Evolutionary conservation across 2,797 vertebrate genomes (phyloP), one percentile per base, ranked within the genome.

Genomic region (Tangara arthus): DNA sequence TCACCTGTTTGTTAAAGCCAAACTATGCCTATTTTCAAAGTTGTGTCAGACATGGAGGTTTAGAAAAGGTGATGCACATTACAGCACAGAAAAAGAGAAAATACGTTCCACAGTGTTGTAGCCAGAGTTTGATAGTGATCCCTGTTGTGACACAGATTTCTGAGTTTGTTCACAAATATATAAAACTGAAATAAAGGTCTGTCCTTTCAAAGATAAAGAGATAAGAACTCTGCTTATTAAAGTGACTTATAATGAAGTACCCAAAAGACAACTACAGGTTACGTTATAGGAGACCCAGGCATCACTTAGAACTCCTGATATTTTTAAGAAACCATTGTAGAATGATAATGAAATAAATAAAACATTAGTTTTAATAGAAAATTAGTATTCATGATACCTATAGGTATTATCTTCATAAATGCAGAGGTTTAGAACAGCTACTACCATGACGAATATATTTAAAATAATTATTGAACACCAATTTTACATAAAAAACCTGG

Each of bases 261-360:
- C 23, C 44, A 44, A 73, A 18, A 82, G 6, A 18, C 11, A 85
- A 23, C 69, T 70, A 6, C 16, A 41, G 15, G 4, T 77, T 60
- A 46, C 4, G 3, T 64, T 70, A 37, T 7, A 66, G 12, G 22
- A 78, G 19, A 57, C 6, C 6, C 32, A 37, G 9, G 3, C 23
- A 73, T 84, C 39, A 28, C 11, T 84, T 69, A 69, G 14, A 63
- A 32, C 4, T 70, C 20, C 7, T n/a, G 44, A 8, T 80, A 27
- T 63, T 91, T 87, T 71, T 81, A 90, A 64, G 6, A 59, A 82
- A 69, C 3, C 2, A 14, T 77, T 56, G 14, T 27, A 73, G 28
- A 85, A 82, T 35, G 20, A 72, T 44, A 85, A 77, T 27, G 19
- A 80, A 80, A 88, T 11, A 70, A 82, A 77, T 24, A 41, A 59